Evolutionary conservation across 2,113 vertebrate species (phyloP), one percentile per base, ranked within the genome.

Genomic region (Pseudorasbora parva): DNA sequence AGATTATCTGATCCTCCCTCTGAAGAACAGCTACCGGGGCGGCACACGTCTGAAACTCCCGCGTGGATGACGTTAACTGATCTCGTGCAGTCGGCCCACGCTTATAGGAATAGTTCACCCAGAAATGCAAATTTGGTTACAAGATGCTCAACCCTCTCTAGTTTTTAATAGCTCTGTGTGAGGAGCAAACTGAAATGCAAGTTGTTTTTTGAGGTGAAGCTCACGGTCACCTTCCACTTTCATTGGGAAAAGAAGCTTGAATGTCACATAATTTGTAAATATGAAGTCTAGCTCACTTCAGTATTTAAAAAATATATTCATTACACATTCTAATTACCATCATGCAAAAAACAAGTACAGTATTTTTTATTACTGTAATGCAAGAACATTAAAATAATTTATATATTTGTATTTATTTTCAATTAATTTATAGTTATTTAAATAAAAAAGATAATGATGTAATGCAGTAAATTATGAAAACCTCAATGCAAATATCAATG

Each of bases 1-100:
- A 12, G 69, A 80, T 80, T 74, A 62, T 37, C 37, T 49, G 69
- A 78, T 66, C 23, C 47, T 66, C 15, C 19, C 27, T 51, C 66
- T 73, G 11, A 23, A 80, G 54, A 60, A 15, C 17, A 9, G 19
- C 49, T 82, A 27, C 51, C 5, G n/a, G 81, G 57, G 66, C 10
- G 19, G 49, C 73, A 57, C 19, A 23, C 9, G 27, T 30, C 23
- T 6, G 23, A 30, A 56, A 12, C 51, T 76, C 27, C 17, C 19
- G 11, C 71, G 7, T 8, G 23, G 23, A 41, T 78, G 57, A 62
- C 10, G 77, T 23, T 59, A 62, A 78, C 77, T 17, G 15, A 60
- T 64, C 41, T 47, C 30, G 64, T 77, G 9, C 11, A 51, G 71
- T 74, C 71, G 4, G 49, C 43, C 72, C 72, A 74, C 69, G n/a